A percentile compares a stretch with the other conserved stretches of the same genome.
Evolutionary conservation across 2,113 vertebrate species (phyloP).

Genomic region (Mesocricetus auratus): DNA sequence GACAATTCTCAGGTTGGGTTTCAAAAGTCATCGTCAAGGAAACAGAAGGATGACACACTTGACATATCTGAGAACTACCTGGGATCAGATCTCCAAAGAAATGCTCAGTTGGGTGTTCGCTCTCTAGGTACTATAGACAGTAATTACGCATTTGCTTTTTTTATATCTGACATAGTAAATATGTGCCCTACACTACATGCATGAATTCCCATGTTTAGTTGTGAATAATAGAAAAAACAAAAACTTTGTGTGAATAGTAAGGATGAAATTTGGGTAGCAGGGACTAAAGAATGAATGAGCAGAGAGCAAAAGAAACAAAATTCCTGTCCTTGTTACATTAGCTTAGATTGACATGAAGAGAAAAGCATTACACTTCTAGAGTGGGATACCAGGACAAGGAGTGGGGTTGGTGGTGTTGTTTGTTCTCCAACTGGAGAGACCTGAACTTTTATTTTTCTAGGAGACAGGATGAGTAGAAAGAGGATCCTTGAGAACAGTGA

Average conservation of each 20-base stretch:
- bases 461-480: rapidly evolving
- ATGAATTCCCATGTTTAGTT: neutral
- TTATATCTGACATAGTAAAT: neutral
- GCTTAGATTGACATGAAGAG: neutral
- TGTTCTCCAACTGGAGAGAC: neutral
- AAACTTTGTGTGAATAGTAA: neutral
- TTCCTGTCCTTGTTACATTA: neutral
- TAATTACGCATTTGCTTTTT: neutral
- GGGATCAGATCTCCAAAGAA: slow-evolving; percentile 25
- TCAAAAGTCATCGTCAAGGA: slow-evolving; percentile 24
- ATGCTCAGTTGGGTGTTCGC: neutral
- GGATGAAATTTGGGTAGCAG: neutral
- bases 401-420: neutral
- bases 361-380: neutral
- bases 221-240: neutral
- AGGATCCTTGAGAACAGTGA: neutral
- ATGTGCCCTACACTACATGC: neutral
- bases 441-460: neutral
- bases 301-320: neutral
- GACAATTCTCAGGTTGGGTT: neutral
- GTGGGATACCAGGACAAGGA: neutral
- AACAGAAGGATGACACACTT: neutral
- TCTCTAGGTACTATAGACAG: neutral
- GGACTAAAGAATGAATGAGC: neutral
- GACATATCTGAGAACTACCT: neutral